These are phyloP conservation scores for Aix galericulata DNA, from an alignment of 2,113 vertebrate species.

Conservation along the genomic window DNA sequence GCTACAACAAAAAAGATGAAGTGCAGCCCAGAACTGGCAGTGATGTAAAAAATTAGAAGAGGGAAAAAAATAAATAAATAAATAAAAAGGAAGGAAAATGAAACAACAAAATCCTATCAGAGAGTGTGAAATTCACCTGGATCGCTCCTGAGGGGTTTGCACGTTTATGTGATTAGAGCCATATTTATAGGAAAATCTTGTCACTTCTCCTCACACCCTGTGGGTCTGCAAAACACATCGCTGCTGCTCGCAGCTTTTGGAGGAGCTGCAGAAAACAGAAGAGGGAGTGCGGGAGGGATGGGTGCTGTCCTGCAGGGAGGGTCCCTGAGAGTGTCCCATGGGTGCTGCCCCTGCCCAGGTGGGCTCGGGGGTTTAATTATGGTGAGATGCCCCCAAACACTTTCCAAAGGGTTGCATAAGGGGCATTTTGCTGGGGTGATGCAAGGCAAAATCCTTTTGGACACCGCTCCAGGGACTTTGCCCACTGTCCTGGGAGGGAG, in stretches of 20 bases:
- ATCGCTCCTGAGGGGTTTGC: slow-evolving; percentile 35
- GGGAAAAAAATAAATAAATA: no score
- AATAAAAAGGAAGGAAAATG: neutral
- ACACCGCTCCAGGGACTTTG: neutral
- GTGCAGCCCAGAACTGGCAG: neutral
- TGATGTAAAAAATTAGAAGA: neutral
- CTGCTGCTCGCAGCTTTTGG: neutral
- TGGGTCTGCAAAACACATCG: slow-evolving; percentile 22
- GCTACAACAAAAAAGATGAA: neutral
- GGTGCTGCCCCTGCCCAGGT: neutral
- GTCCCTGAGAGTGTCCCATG: neutral
- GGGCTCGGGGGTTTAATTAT: neutral
- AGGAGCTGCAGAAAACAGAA: neutral
- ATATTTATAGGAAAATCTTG: slow-evolving; percentile 61
- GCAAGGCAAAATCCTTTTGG: rapidly evolving
- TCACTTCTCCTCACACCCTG: slow-evolving; percentile 41
- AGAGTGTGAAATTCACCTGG: slow-evolving; percentile 62
- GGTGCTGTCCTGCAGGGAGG: neutral
- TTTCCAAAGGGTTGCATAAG: neutral
- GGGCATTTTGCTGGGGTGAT: neutral
- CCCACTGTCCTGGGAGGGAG: neutral
- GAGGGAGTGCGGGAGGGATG: neutral
- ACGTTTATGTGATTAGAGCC: slow-evolving; percentile 52
- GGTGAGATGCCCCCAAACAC: rapidly evolving
- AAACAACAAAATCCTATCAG: slow-evolving; percentile 23